Evolutionary conservation across 2,888 invertebrate species (phyloP).

Genomic region (Steinernema carpocapsae): DNA sequence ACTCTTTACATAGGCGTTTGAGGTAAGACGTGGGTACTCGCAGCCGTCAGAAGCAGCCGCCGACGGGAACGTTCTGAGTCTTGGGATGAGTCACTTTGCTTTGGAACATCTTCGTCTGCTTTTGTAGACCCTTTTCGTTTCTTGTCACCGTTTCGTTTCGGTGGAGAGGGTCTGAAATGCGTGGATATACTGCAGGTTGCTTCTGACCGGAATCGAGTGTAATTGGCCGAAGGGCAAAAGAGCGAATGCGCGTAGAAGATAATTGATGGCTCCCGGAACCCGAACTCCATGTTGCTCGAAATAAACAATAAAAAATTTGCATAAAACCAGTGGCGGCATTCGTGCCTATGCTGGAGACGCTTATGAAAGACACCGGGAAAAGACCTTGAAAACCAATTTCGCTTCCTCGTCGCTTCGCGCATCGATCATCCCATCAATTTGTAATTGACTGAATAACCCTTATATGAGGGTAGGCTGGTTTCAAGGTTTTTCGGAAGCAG

Average conservation of each 20-base stretch:
- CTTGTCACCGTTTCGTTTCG: not conserved
- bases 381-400: conserved; percentile 34
- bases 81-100: not conserved
- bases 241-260: not conserved
- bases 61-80: not conserved
- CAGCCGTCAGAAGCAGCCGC: not conserved
- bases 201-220: no score
- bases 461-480: conserved; percentile 32
- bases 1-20: no score
- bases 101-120: not conserved
- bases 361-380: conserved; percentile 19
- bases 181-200: not conserved
- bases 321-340: not conserved
- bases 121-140: not conserved
- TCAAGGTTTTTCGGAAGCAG: conserved; percentile 29
- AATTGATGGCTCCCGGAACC: not conserved
- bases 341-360: not conserved
- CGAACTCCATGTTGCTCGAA: not conserved
- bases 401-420: conserved; percentile 31
- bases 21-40: not conserved
- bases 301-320: conserved; percentile 3
- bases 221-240: not conserved
- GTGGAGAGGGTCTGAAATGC: not conserved
- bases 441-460: conserved; percentile 35
- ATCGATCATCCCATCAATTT: conserved; percentile 35